Evolutionary conservation across 2,888 invertebrate genomes (phyloP).

Genomic region (Portevinia maculata): DNA sequence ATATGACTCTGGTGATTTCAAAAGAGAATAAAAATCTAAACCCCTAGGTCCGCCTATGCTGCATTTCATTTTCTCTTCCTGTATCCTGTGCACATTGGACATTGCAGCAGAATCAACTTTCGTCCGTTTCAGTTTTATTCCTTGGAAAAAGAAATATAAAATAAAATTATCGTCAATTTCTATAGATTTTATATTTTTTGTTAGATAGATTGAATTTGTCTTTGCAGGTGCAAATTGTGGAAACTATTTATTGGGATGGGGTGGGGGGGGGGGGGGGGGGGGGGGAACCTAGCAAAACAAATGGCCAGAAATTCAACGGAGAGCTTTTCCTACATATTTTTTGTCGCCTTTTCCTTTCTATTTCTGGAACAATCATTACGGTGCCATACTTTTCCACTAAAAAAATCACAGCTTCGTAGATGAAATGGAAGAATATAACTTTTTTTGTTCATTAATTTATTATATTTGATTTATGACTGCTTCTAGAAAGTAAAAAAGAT

Average conservation of each 20-base stretch:
- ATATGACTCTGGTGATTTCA: conserved; percentile 21
- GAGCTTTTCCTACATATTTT: conserved; percentile 23
- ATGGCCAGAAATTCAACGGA: conserved; percentile 53
- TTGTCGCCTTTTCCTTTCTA: conserved; percentile 30
- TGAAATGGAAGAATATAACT: conserved; percentile 14
- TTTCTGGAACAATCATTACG: conserved; percentile 53
- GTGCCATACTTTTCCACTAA: conserved; percentile 53
- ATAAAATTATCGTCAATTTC: background rate
- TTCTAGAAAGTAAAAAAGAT: background rate
- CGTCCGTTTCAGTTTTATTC: conserved; percentile 27
- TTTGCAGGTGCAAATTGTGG: conserved; percentile 52
- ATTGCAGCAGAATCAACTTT: conserved; percentile 29
- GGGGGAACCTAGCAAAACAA: conserved; percentile 14
- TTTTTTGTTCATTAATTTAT: conserved; percentile 14
- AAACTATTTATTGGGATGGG: background rate
- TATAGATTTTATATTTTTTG: conserved; percentile 18
- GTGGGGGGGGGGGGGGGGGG: background rate
- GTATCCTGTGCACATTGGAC: conserved; percentile 34
- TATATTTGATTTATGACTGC: conserved; percentile 34
- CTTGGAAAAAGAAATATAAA: conserved; percentile 6
- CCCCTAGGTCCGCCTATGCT: conserved; percentile 17
- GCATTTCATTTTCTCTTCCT: conserved; percentile 25
- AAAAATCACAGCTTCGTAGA: conserved; percentile 51
- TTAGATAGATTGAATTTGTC: conserved; percentile 43
- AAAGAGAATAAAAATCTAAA: conserved; percentile 42